Percentiles rank a stretch among this genome's conserved stretches.
Evolutionary conservation across 2,888 invertebrate species (phyloP).

Genomic region (Cantharis flavilabris): DNA sequence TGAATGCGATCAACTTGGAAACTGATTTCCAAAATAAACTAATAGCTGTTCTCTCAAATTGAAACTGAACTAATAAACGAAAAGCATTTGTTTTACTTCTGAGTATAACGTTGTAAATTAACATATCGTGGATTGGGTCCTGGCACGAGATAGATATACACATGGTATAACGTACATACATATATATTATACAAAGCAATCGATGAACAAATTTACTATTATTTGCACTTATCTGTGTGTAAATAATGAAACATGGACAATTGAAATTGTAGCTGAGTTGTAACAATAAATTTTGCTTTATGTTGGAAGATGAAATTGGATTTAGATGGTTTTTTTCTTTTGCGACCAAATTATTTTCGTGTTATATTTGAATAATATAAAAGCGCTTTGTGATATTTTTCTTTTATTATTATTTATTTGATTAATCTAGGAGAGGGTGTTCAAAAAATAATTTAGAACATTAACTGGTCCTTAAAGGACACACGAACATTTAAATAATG

Average conservation of each 20-base stretch:
- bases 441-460: background rate
- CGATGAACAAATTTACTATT: slow-evolving; percentile 6
- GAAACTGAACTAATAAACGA: slow-evolving; percentile 34
- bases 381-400: background rate
- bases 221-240: slow-evolving; percentile 11
- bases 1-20: slow-evolving; percentile 40
- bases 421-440: background rate
- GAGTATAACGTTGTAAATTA: slow-evolving; percentile 22
- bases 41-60: slow-evolving; percentile 36
- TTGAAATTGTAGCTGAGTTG: slow-evolving; percentile 6
- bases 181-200: background rate
- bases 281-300: background rate
- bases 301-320: background rate
- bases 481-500: background rate
- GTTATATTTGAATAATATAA: background rate
- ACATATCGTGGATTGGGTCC: slow-evolving; percentile 7
- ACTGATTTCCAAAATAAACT: slow-evolving; percentile 49
- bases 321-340: background rate
- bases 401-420: background rate
- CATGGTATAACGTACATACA: background rate
- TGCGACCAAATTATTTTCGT: background rate
- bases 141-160: slow-evolving; percentile 3
- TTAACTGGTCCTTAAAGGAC: background rate
- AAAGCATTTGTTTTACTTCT: slow-evolving; percentile 30
- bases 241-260: slow-evolving; percentile 2